Evolutionary conservation across 2,113 vertebrate genomes (phyloP), one percentile per base, ranked within the genome.

Genomic region (Cinclus cinclus): DNA sequence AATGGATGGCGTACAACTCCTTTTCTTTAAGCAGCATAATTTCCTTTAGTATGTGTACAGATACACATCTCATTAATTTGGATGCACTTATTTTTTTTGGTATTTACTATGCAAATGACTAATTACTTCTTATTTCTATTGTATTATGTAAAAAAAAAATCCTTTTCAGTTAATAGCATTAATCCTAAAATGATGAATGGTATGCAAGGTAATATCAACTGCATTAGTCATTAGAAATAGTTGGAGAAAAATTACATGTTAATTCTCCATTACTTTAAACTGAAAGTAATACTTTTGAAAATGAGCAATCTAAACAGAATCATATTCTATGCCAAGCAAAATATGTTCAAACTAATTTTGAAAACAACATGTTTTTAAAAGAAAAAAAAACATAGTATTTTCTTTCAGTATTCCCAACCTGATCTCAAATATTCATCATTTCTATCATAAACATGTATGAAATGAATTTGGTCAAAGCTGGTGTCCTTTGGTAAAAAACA

Each of bases 241-340:
- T 52, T 62, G 69, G 20, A 79, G 67, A 94, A 80, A 83, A 94
- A 79, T 90, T 83, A 75, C 42, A 68, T 42, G 20, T 27, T 79
- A 82, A 85, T 96, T 80, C 55, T 74, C 82, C 42, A 76, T 68
- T 87, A 52, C 62, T 83, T 82, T 88, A 82, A 90, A 70, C 23
- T 41, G 49, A 67, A 90, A 94, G 18, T 70, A 11, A 22, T 87
- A 35, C 89, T 89, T 95, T 92, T 83, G 67, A 93, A 92, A 96
- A 80, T 46, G 33, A 94, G 27, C n/a, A 95, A 93, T 94, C 59
- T 77, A 91, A 95, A 89, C 65, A 76, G 81, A 94, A 94, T 90
- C 64, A 83, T 16, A 71, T 90, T 96, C 91, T 91, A 89, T 86
- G 63, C 25, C 15, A 82, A 60, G 50, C 8, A 95, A 96, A 68